phyloP scores from a whole-genome alignment of 2,113 vertebrate genomes.

The Colius striatus region DNA sequence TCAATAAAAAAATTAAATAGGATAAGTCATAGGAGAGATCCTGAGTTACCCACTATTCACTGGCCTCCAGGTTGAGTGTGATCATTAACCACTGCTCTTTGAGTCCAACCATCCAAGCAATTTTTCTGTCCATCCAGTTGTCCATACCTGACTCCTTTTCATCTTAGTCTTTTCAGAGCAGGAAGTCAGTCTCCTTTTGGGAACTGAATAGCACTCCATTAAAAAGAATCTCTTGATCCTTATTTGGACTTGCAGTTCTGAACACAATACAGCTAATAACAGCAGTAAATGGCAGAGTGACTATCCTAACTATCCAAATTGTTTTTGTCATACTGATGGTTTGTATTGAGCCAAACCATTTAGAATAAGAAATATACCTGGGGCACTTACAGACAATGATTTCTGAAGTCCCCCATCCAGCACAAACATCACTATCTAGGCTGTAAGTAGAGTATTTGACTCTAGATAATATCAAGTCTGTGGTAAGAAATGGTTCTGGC shows the following conservation, averaged over 20 bases:
- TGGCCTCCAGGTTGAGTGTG: not conserved
- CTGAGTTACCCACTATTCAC: not conserved
- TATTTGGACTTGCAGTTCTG: not conserved
- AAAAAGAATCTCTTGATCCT: not conserved
- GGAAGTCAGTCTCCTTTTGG: not conserved
- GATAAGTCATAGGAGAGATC: not conserved
- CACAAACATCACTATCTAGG: not conserved
- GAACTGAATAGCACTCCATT: not conserved
- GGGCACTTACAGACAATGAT: not conserved
- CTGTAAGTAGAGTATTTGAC: not conserved
- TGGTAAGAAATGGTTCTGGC: constrained; percentile 22
- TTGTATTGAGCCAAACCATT: not conserved
- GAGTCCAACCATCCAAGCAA: not conserved
- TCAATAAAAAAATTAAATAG: not conserved
- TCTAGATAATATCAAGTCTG: constrained; percentile 21
- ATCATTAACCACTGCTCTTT: not conserved
- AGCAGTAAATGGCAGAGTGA: not conserved
- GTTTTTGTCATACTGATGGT: not conserved
- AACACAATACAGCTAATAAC: not conserved
- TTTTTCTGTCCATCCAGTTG: not conserved
- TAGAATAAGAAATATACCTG: not conserved
- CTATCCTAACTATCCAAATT: not conserved
- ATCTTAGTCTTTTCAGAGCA: not conserved
- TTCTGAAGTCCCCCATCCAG: not conserved
- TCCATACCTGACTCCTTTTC: not conserved